Conservation (phyloP, 2,797 vertebrate species). For the Dipus sagitta region DNA sequence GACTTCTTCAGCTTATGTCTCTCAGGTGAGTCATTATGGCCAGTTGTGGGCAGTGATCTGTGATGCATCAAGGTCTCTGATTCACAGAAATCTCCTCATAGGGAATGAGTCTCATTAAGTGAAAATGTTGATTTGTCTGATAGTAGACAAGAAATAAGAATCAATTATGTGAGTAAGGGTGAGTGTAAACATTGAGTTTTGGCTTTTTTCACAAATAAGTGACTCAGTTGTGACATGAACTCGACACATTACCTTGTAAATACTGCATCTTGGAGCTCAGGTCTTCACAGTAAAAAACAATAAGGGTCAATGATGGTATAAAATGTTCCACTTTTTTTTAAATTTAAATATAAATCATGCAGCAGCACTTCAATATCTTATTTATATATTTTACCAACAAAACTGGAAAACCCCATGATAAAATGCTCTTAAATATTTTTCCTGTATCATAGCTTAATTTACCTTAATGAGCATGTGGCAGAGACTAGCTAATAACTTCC, state of each 20-base stretch:
- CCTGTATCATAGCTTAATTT: constrained; percentile 15
- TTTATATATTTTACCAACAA: constrained; percentile 31
- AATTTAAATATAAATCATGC: not conserved
- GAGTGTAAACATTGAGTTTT: not conserved
- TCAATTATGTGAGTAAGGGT: not conserved
- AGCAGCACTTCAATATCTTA: constrained; percentile 3
- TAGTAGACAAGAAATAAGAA: not conserved
- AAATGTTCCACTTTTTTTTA: not conserved
- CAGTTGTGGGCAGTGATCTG: not conserved
- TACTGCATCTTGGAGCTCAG: not conserved
- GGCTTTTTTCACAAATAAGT: constrained; percentile 6
- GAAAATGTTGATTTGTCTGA: not conserved
- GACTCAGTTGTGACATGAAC: not conserved
- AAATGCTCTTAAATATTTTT: not conserved
- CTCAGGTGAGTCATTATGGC: not conserved
- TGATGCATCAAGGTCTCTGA: not conserved
- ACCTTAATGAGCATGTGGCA: not conserved
- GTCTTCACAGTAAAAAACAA: not conserved
- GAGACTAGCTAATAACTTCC: not conserved
- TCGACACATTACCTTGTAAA: not conserved
- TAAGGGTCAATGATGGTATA: not conserved
- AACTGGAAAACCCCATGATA: not conserved
- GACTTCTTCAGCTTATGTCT: not conserved
- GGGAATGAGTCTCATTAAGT: not conserved
- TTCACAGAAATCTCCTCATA: constrained; percentile 10